A percentile compares a stretch with the other conserved stretches of the same genome.
Evolutionary conservation across 2,797 vertebrate species (phyloP).

Genomic region (Heteromormyrus szaboi): DNA sequence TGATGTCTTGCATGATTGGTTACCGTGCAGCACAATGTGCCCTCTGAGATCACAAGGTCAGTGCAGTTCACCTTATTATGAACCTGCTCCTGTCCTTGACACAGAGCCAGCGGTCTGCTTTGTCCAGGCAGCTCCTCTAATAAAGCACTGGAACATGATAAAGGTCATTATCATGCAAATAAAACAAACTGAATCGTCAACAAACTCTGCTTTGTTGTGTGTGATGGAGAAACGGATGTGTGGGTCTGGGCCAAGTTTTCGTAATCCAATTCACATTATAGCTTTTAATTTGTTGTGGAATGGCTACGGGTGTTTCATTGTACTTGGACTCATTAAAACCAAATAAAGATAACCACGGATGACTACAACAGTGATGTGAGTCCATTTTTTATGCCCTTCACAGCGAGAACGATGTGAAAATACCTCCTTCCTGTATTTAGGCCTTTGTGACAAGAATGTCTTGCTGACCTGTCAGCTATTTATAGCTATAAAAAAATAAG

Average conservation of each 20-base stretch:
- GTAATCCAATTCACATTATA: background rate
- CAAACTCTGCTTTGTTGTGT: background rate
- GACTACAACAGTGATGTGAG: background rate
- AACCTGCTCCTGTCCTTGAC: background rate
- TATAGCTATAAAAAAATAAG: background rate
- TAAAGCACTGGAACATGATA: background rate
- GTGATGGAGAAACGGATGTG: background rate
- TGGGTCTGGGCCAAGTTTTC: background rate
- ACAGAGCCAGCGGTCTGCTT: background rate
- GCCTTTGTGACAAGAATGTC: background rate
- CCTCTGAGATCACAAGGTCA: background rate
- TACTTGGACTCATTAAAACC: background rate
- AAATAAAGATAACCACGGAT: background rate
- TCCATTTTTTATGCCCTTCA: background rate
- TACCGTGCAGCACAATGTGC: background rate
- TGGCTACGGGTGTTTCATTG: background rate
- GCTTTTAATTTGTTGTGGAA: background rate
- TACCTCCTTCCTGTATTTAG: background rate
- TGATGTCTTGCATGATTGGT: background rate
- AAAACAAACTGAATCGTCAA: background rate
- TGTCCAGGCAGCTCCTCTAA: background rate
- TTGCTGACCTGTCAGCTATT: background rate
- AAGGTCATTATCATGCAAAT: conserved; percentile 2
- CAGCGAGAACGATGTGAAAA: background rate
- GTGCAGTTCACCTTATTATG: background rate